Base-by-base conservation (phyloP, 2,797 vertebrate species). In the Takifugu rubripes region DNA sequence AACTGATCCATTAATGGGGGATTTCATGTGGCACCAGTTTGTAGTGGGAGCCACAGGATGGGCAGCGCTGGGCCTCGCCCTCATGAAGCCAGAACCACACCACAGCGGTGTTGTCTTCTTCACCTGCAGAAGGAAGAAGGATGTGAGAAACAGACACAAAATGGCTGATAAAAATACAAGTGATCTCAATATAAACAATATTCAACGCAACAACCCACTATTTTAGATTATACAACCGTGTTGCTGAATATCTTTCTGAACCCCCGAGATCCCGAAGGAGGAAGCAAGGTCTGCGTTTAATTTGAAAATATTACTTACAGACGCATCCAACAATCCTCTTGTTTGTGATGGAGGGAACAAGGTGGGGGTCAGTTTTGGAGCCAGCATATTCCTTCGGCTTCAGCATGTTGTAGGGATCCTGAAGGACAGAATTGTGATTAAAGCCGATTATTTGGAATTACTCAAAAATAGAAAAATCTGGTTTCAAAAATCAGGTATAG, bases 61-160 rank as follows among this genome's bases (percentile, higher is more conserved):
- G 94, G 81, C 94, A 97, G 58, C 95, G 92, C 75, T 96, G 93
- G 12, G 91, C 25, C 27, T 95, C 92, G 0, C 94, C 95, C 66
- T 94, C 73, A 53, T 95, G 94, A 42, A 96, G 84, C 95, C 95
- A 96, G 85, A 97, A 95, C 94, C 94, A 96, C 46, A 94, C 79
- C 17, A 95, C 86, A 0, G 71, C 66, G 0, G 92, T 94, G 88
- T 94, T 95, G 80, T 96, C 95, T 61, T 95, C 94, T 61, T 97
- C 95, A 79, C 95, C 95, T 96, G 63, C 49, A 83, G 9, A 52
- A 3, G 70, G 24, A 50, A 11, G 3, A 45, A 45, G 44, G 43
- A 21, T n/a, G 44, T 21, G 2, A 36, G 11, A 48, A n/a, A 1
- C 10, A n/a, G 2, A n/a, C 42, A 5, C n/a, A 14, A 25, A 42